Percentiles rank a stretch among this genome's conserved stretches.
These are phyloP conservation scores for Gymnocephalus cernua DNA, from an alignment of 2,113 vertebrate genomes.

Conservation along the genomic window DNA sequence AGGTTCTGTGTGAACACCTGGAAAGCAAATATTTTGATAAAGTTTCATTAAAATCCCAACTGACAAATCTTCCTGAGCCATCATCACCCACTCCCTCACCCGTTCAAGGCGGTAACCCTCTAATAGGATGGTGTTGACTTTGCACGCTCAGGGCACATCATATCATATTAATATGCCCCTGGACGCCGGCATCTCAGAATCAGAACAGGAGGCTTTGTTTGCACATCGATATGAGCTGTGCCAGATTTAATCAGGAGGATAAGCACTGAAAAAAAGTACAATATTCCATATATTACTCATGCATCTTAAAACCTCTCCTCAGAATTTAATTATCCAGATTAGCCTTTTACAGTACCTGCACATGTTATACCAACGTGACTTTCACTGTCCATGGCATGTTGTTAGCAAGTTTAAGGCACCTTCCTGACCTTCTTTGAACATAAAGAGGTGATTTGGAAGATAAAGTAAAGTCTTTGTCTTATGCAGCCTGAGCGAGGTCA, in stretches of 20 bases:
- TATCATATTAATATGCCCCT: constrained; percentile 83
- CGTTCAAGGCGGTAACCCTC: constrained; percentile 64
- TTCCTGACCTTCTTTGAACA: background rate
- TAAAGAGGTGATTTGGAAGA: background rate
- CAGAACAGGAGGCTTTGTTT: constrained; percentile 83
- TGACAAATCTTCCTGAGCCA: constrained; percentile 80
- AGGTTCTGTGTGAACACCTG: constrained; percentile 51
- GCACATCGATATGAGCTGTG: constrained; percentile 84
- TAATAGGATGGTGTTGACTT: constrained; percentile 82
- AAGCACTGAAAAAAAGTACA: constrained; percentile 79
- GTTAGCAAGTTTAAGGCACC: constrained; percentile 10
- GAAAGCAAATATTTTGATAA: constrained; percentile 76
- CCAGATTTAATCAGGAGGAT: constrained; percentile 85
- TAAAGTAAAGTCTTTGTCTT: background rate
- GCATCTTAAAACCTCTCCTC: constrained; percentile 54
- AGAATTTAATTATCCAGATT: constrained; percentile 54
- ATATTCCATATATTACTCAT: constrained; percentile 67
- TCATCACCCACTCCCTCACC: constrained; percentile 49
- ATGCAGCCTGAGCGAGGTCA: background rate
- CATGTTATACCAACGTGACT: constrained; percentile 32
- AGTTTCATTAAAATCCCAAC: constrained; percentile 82
- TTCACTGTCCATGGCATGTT: background rate
- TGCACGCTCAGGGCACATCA: constrained; percentile 75
- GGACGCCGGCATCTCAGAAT: constrained; percentile 75
- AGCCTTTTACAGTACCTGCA: constrained; percentile 27